Conservation (phyloP, 2,888 invertebrate species). For the Pimpla rufipes region DNA sequence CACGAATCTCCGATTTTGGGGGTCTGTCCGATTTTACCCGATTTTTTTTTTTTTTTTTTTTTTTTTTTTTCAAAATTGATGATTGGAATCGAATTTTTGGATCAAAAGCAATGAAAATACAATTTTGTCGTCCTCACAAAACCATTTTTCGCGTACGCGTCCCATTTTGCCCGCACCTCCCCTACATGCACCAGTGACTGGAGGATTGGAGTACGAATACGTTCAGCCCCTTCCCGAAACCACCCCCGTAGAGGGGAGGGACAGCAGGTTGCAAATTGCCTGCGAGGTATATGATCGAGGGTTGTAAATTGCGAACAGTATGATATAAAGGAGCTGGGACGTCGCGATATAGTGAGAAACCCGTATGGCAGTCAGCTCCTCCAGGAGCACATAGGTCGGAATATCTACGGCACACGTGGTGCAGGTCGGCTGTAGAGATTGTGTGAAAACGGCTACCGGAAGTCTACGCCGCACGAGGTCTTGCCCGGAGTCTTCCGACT, state of each 20-base stretch:
- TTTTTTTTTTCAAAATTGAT: too few relatives aligned
- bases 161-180: too few relatives aligned
- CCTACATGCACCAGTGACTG: not conserved
- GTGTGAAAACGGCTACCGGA: constrained; percentile 65
- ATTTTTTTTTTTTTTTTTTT: too few relatives aligned
- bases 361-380: not conserved
- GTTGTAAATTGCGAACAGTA: constrained; percentile 54
- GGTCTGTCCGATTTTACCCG: too few relatives aligned
- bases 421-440: constrained; percentile 42
- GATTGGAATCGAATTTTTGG: too few relatives aligned
- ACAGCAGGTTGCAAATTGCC: constrained; percentile 55
- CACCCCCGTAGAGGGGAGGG: not conserved
- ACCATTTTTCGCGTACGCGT: too few relatives aligned
- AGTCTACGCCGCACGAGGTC: constrained; percentile 64
- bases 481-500: constrained; percentile 66
- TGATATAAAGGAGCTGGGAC: constrained; percentile 38
- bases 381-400: not conserved
- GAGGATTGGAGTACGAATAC: constrained; percentile 24
- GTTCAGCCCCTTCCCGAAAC: not conserved
- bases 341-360: constrained; percentile 11
- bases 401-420: not conserved
- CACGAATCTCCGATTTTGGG: too few relatives aligned
- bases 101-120: too few relatives aligned
- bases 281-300: constrained; percentile 58
- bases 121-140: too few relatives aligned